These are phyloP conservation scores for Ametastegia equiseti DNA, from an alignment of 2,888 invertebrate genomes.

Conservation along the genomic window DNA sequence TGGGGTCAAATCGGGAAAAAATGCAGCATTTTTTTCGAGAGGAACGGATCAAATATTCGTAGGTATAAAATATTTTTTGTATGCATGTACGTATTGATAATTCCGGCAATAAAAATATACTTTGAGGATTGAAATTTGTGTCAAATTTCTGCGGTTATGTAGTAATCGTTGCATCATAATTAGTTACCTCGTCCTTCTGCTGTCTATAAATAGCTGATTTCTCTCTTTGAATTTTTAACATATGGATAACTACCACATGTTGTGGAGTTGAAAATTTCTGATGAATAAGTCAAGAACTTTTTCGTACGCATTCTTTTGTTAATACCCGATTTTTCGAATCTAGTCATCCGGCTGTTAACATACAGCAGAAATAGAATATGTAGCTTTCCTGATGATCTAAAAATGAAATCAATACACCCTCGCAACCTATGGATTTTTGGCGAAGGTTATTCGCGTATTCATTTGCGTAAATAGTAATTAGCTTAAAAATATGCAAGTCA, in stretches of 20 bases:
- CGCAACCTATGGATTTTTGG: neutral
- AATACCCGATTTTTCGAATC: neutral
- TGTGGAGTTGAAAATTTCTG: neutral
- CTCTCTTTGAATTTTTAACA: conserved; percentile 11
- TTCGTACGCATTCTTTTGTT: neutral
- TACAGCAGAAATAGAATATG: neutral
- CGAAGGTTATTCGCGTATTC: neutral
- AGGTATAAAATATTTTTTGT: neutral
- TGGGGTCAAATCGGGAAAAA: too few relatives aligned
- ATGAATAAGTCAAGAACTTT: neutral
- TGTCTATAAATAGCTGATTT: conserved; percentile 36
- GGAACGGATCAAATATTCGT: too few relatives aligned
- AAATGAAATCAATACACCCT: too few relatives aligned
- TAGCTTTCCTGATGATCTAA: too few relatives aligned
- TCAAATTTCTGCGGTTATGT: conserved; percentile 8
- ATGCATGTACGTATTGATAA: neutral
- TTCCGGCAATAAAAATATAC: neutral
- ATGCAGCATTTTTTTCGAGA: too few relatives aligned
- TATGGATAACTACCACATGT: neutral
- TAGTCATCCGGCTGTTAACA: neutral
- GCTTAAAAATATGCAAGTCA: neutral
- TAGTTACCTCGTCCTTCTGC: conserved; percentile 17
- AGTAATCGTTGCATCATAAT: conserved; percentile 15
- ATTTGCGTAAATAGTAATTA: neutral
- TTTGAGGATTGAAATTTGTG: neutral